These are phyloP conservation scores for Eustalomyia histrio DNA, from an alignment of 2,888 invertebrate genomes.

Conservation along the genomic window DNA sequence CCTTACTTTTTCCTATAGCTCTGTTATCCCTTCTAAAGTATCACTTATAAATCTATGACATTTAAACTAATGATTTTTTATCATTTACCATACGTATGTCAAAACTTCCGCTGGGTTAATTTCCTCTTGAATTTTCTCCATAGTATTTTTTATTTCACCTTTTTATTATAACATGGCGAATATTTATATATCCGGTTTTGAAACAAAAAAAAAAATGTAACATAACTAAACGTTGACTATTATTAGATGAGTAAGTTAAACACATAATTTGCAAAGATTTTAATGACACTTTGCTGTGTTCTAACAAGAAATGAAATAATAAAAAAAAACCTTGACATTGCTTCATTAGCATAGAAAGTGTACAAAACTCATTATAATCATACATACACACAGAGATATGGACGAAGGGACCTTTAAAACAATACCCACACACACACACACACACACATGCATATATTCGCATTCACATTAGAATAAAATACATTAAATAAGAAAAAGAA, in stretches of 20 bases:
- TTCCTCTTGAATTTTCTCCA: not conserved
- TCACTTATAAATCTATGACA: too few species aligned
- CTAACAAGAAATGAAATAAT: not conserved
- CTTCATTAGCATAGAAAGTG: slow-evolving; percentile 32
- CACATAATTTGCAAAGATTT: slow-evolving; percentile 39
- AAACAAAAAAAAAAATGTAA: slow-evolving; percentile 4
- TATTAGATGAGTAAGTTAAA: slow-evolving; percentile 22
- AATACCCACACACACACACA: not conserved
- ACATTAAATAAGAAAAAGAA: not conserved
- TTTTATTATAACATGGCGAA: slow-evolving; percentile 1
- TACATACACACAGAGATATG: not conserved
- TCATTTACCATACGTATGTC: not conserved
- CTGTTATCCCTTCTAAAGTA: too few species aligned
- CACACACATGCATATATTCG: not conserved
- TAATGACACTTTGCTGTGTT: slow-evolving; percentile 25
- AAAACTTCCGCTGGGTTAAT: slow-evolving; percentile 29
- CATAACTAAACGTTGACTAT: slow-evolving; percentile 12
- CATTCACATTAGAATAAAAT: not conserved
- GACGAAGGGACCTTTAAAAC: not conserved
- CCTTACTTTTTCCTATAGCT: too few species aligned
- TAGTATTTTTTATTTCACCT: slow-evolving; percentile 11
- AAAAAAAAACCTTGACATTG: slow-evolving; percentile 32
- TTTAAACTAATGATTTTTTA: too few species aligned
- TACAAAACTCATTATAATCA: slow-evolving; percentile 2
- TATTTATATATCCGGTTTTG: slow-evolving; percentile 19